These are phyloP conservation scores for Hyles euphorbiae DNA, from an alignment of 1,140 invertebrate genomes.

Conservation along the genomic window DNA sequence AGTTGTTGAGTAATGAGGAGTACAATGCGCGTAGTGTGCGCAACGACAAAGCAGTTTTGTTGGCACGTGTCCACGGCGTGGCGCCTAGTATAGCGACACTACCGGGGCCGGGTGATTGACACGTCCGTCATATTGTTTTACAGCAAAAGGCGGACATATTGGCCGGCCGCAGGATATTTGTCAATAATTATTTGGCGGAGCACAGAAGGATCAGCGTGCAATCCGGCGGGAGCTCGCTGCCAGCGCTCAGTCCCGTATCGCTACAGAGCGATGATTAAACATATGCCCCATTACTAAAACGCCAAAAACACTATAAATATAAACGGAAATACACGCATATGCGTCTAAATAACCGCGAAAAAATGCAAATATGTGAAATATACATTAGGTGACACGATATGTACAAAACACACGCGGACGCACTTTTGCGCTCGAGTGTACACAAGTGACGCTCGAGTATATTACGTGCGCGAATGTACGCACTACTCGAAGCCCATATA, in stretches of 20 bases:
- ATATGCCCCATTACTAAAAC: constrained; percentile 18
- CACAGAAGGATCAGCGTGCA: constrained; percentile 76
- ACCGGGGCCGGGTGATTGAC: constrained; percentile 42
- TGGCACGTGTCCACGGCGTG: constrained; percentile 6
- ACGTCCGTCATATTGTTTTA: constrained; percentile 66
- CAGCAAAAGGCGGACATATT: constrained; percentile 77
- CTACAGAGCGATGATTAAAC: constrained; percentile 71
- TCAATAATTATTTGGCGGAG: constrained; percentile 77
- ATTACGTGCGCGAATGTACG: too few species aligned
- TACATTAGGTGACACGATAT: too few species aligned
- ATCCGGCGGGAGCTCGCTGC: constrained; percentile 69
- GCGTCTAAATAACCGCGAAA: too few species aligned
- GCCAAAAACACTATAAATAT: constrained; percentile 26
- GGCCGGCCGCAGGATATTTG: constrained; percentile 75
- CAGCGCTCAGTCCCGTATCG: constrained; percentile 69
- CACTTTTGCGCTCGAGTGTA: too few species aligned
- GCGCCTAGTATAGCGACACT: constrained; percentile 10
- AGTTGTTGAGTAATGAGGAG: neutral
- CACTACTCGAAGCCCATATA: neutral
- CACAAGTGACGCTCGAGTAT: too few species aligned
- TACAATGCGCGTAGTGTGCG: constrained; percentile 3
- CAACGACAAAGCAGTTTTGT: constrained; percentile 24
- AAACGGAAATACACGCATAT: constrained; percentile 22
- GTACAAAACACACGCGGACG: too few species aligned
- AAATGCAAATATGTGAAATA: too few species aligned